A percentile compares a stretch with the other conserved stretches of the same genome.
Evolutionary conservation across 2,888 invertebrate species (phyloP).

Genomic region (Erebia palarica): DNA sequence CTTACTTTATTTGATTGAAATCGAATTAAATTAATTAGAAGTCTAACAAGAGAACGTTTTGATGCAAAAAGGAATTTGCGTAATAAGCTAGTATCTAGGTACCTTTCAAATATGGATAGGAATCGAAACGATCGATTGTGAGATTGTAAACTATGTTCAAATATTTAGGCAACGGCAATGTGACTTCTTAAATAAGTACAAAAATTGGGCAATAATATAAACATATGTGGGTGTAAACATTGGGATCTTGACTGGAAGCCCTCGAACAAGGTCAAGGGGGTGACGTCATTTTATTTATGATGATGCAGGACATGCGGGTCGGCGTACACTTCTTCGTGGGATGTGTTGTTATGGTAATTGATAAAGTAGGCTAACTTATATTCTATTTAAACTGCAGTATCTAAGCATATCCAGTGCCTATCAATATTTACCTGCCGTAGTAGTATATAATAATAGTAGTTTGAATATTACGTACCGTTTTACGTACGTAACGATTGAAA

Average conservation of each 20-base stretch:
- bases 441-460: no score
- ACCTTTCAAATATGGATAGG: conserved; percentile 8
- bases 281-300: conserved; percentile 71
- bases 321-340: conserved; percentile 53
- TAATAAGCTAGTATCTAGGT: not conserved
- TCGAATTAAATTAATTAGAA: not conserved
- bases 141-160: conserved; percentile 1
- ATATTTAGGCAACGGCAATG: conserved; percentile 27
- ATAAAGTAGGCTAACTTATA: conserved; percentile 57
- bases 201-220: conserved; percentile 34
- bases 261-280: conserved; percentile 64
- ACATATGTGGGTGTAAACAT: conserved; percentile 61
- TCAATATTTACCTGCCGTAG: not conserved
- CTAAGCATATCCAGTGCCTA: conserved; percentile 53
- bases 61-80: not conserved
- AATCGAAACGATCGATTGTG: not conserved
- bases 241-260: conserved; percentile 57
- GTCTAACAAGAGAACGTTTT: not conserved
- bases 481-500: no score
- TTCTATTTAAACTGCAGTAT: conserved; percentile 46
- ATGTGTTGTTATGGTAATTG: conserved; percentile 61
- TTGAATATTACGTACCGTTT: no score
- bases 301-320: conserved; percentile 68
- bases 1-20: not conserved
- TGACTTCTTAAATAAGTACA: conserved; percentile 23